Percentiles rank a stretch among this genome's conserved stretches.
Conservation (phyloP, 2,797 vertebrate species). For the Catostomus latipinnis region DNA sequence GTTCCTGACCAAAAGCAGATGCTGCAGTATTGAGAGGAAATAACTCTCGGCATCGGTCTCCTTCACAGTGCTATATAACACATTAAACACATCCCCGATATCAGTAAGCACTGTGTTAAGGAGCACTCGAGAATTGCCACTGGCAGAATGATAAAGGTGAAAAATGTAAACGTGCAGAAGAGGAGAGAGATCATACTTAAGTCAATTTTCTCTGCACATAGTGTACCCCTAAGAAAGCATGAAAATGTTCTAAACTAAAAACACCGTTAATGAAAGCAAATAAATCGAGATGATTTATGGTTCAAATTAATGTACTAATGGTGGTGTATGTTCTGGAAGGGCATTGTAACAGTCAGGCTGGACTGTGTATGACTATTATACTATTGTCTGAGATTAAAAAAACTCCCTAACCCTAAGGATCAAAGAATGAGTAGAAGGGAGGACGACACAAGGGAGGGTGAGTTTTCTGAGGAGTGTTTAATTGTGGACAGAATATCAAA, state of each 20-base stretch:
- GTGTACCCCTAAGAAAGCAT: slow-evolving; percentile 31
- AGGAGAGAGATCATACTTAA: not conserved
- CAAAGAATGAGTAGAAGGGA: slow-evolving; percentile 5
- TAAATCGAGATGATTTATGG: slow-evolving; percentile 33
- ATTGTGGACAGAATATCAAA: slow-evolving; percentile 36
- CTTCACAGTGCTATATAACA: slow-evolving; percentile 89
- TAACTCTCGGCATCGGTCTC: slow-evolving; percentile 87
- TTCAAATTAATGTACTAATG: slow-evolving; percentile 48
- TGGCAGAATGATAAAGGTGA: not conserved
- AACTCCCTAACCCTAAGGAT: slow-evolving; percentile 24
- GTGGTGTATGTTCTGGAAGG: slow-evolving; percentile 2
- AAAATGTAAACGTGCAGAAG: not conserved
- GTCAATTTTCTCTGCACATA: not conserved
- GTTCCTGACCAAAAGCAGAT: slow-evolving; percentile 93
- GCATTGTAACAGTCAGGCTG: slow-evolving; percentile 33
- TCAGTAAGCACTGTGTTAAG: slow-evolving; percentile 89
- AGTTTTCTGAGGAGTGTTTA: slow-evolving; percentile 8
- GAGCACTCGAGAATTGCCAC: slow-evolving; percentile 55
- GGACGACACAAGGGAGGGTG: not conserved
- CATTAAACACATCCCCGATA: slow-evolving; percentile 89
- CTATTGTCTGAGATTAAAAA: slow-evolving; percentile 47
- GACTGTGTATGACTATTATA: slow-evolving; percentile 28
- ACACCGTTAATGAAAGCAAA: slow-evolving; percentile 32
- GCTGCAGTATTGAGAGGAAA: slow-evolving; percentile 96
- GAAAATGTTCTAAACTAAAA: slow-evolving; percentile 27